A percentile compares a stretch with the other conserved stretches of the same genome.
Conservation (phyloP, 2,113 vertebrate genomes). For the Terrapene triunguis region DNA sequence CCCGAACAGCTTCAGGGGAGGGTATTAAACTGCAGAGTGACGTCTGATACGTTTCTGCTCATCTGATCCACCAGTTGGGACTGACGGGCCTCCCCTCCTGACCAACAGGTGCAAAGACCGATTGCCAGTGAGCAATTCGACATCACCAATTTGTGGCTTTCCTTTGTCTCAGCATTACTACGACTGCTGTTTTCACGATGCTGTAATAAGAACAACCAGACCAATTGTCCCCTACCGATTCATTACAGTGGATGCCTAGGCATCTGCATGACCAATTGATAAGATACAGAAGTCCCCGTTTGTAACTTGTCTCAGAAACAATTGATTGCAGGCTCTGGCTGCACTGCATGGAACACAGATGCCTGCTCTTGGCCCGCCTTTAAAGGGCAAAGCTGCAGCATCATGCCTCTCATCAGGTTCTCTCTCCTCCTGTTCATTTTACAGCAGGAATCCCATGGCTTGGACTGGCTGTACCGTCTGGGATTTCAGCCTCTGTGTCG, state of each 20-base stretch:
- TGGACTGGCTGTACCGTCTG: conserved; percentile 55
- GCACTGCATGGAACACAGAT: conserved; percentile 60
- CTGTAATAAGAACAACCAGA: conserved; percentile 32
- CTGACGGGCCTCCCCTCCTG: background rate
- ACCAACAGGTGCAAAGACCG: conserved; percentile 69
- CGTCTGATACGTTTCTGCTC: background rate
- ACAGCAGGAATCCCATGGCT: conserved; percentile 45
- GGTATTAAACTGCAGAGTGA: background rate
- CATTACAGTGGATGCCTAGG: conserved; percentile 1
- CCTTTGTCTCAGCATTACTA: conserved; percentile 55
- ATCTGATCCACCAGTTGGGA: background rate
- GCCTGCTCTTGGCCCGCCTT: conserved; percentile 71
- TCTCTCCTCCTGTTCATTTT: background rate
- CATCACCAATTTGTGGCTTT: conserved; percentile 56
- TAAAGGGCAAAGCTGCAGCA: conserved; percentile 64
- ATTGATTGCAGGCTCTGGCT: conserved; percentile 60
- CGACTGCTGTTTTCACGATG: conserved; percentile 63
- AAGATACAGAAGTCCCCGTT: conserved; percentile 45
- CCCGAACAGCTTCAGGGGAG: background rate
- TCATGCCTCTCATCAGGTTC: background rate
- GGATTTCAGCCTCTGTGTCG: conserved; percentile 67
- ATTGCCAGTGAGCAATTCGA: conserved; percentile 57
- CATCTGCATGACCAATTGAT: conserved; percentile 58
- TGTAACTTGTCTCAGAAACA: conserved; percentile 52
- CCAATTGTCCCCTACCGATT: conserved; percentile 29